Conservation (phyloP, 2,797 vertebrate genomes). For the Gallinago solitaria region DNA sequence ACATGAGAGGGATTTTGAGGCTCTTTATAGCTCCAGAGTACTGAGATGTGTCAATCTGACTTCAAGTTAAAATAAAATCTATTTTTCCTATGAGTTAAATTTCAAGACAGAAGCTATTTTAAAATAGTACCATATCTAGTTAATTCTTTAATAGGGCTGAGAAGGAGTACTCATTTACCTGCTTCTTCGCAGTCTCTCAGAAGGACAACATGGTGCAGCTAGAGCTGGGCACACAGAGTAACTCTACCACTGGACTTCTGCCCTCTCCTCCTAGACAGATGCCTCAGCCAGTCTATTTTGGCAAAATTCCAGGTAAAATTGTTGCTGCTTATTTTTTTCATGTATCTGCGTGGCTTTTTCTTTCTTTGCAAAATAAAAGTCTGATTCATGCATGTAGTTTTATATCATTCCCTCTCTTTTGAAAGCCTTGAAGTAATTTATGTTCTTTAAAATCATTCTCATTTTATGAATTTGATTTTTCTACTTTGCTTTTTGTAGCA, state of each 20-base stretch:
- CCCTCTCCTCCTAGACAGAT: conserved; percentile 49
- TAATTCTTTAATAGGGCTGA: not conserved
- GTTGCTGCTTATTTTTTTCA: not conserved
- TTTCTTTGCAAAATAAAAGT: not conserved
- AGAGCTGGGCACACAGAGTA: conserved; percentile 82
- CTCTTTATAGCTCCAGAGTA: not conserved
- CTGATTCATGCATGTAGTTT: not conserved
- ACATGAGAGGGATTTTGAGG: not conserved
- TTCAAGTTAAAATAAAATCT: not conserved
- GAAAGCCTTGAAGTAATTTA: not conserved
- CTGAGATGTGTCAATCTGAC: not conserved
- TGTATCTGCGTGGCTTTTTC: not conserved
- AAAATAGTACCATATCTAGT: not conserved
- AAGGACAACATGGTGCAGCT: conserved; percentile 83
- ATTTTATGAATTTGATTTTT: not conserved
- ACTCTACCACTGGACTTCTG: conserved; percentile 77
- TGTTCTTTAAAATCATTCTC: not conserved
- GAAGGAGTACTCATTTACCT: conserved; percentile 7
- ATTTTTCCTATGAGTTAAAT: not conserved
- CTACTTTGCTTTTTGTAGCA: conserved; percentile 71
- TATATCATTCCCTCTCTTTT: not conserved
- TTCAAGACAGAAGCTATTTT: not conserved
- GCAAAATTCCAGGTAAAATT: conserved; percentile 87
- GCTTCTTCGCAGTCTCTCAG: conserved; percentile 82
- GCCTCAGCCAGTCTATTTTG: conserved; percentile 84